Base-by-base conservation (phyloP, 2,888 invertebrate species). In the Apeira syringaria region DNA sequence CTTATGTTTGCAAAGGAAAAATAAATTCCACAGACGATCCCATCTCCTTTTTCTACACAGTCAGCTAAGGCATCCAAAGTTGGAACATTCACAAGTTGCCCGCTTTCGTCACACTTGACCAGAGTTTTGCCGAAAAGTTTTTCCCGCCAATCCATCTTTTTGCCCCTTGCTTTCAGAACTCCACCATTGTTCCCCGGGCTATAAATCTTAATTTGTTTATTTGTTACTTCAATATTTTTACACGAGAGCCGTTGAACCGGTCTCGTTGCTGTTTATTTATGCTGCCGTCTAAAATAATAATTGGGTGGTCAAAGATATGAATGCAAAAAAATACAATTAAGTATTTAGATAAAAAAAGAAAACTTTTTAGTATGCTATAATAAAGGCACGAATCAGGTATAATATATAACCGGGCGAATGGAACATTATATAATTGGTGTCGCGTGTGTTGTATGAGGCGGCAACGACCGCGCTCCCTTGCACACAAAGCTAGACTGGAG, bases 1-100 rank as follows among this genome's bases (percentile, higher is more conserved):
- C 92, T 93, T 48, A 94, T 92, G 61, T 94, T 94, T 8, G 93
- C 93, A 68, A 94, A 94, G 33, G 93, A 93, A 73, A 94, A 94
- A 69, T 94, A 94, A 53, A 94, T 88, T 17, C 93, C 94, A 60
- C 93, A 92, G 13, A 87, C 76, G 35, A 91, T 74, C 6, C 91
- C 91, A 6, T 86, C 89, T 0, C 85, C 86, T 24, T 83, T 81
- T 1, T 92, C 85, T 5, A 85, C 86, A 50, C 86, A 88, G 42
- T 87, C 86, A 15, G 71, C 55, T 36, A 90, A 61, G 43, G 84
- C 89, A 46, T 91, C 90, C 26, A 77, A 59, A 1, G 92, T 91
- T 1, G 82, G 60, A 7, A 87, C 57, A 45, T 77, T 75, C 49
- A 90, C 86, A 49, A 89, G 89, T 56, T 88, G 85, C 20, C 88